Base-by-base conservation (phyloP, 2,888 invertebrate genomes). In the Tillus elongatus region DNA sequence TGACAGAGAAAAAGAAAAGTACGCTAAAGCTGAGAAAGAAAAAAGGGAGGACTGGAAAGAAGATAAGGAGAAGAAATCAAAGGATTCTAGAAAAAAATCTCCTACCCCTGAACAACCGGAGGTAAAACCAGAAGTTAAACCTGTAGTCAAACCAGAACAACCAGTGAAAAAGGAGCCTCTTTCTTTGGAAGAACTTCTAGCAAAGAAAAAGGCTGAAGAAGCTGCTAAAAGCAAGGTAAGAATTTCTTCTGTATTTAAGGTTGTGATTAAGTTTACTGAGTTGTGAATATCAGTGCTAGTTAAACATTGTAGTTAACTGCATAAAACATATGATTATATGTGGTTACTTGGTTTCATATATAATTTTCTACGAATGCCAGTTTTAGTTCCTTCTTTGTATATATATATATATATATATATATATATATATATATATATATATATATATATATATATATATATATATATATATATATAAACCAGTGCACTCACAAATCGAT, bases 151-250 rank as follows among this genome's bases (percentile, higher is more conserved):
- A 15, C 1, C 29, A 0, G 49, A 53, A 15, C 26, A 38, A 12
- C 37, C 52, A 15, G 30, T 46, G 0, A 80, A 80, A 51, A 77
- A 74, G 33, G 95, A 96, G 58, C 98, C 98, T 0, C 67, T 97
- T 10, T 97, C 97, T 3, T 68, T 99, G 37, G 98, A 98, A 62
- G 96, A 99, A 61, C 64, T 99, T 27, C 68, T 98, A 32, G 85
- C 90, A 0, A 95, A 93, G 65, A 95, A 95, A 60, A 95, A 97
- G 58, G 90, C 90, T 1, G 95, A 95, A 59, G 93, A 96, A 62
- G 88, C 86, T 55, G 92, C 89, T 1, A 75, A 88, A 35, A 89
- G 92, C 51, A 97, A 96, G 64, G 78, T 77, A 61, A 39, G 38
- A 8, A 19, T n/a, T 8, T 19, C 6, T 19, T n/a, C n/a, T 19